Conservation (phyloP, 2,888 invertebrate genomes). For the Beris morrisii region DNA sequence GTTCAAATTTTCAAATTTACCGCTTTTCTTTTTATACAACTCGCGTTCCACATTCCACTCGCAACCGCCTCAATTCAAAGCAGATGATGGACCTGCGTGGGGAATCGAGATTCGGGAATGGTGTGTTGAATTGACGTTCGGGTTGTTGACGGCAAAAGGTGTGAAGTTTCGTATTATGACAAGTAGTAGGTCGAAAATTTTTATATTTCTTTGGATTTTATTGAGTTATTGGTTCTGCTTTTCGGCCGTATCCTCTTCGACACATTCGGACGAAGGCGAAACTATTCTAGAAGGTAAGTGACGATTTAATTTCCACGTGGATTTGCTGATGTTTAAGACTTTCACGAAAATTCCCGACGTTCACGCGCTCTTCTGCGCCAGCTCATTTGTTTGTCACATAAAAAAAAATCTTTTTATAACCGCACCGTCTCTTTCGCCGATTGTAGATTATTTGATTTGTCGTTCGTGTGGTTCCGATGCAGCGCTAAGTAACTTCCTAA, state of each 20-base stretch:
- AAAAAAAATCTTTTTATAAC: background rate
- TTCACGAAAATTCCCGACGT: conserved; percentile 10
- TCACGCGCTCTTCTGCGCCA: conserved; percentile 10
- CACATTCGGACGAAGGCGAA: conserved; percentile 11
- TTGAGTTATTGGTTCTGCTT: conserved; percentile 2
- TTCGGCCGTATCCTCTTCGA: background rate
- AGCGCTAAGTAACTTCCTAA: conserved; percentile 60
- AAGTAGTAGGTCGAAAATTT: conserved; percentile 16
- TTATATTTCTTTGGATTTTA: conserved; percentile 22
- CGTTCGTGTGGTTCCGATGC: conserved; percentile 64
- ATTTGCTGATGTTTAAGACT: background rate
- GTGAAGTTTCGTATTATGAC: conserved; percentile 32
- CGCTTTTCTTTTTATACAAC: too few species aligned
- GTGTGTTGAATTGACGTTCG: conserved; percentile 11
- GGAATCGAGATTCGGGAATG: too few species aligned
- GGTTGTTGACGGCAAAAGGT: conserved; percentile 12
- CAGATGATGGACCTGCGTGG: too few species aligned
- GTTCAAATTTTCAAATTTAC: too few species aligned
- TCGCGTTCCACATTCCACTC: too few species aligned
- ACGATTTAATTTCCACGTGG: background rate
- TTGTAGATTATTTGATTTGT: conserved; percentile 61
- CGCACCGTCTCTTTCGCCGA: background rate
- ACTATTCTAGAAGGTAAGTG: conserved; percentile 27
- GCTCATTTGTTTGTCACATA: background rate
- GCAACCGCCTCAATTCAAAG: too few species aligned